phyloP scores from a whole-genome alignment of 1,140 invertebrate species.

The Matsumurasca onukii region DNA sequence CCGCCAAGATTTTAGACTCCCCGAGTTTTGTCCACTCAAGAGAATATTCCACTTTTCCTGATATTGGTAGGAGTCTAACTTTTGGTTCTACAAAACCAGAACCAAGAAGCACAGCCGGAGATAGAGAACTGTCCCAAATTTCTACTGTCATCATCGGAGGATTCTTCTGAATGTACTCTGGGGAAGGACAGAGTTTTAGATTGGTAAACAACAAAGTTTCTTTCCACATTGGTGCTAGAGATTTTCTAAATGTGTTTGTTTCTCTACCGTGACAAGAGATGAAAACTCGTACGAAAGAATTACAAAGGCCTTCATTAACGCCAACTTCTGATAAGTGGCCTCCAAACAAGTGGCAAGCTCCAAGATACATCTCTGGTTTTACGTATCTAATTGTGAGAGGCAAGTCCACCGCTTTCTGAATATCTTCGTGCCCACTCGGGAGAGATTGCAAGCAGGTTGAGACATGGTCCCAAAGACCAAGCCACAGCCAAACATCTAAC shows the following conservation, averaged over 20 bases:
- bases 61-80: too few species aligned
- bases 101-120: not conserved
- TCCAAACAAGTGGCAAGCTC: not conserved
- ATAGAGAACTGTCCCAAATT: not conserved
- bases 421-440: not conserved
- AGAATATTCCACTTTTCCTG: too few species aligned
- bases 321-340: not conserved
- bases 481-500: slow-evolving; percentile 10
- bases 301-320: not conserved
- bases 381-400: not conserved
- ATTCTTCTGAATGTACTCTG: not conserved
- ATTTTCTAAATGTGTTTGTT: slow-evolving; percentile 2
- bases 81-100: not conserved
- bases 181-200: not conserved
- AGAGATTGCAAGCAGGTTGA: not conserved
- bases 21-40: not conserved
- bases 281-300: slow-evolving; percentile 1
- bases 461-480: slow-evolving; percentile 3
- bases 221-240: not conserved
- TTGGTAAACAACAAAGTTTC: not conserved
- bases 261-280: not conserved
- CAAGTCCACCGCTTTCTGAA: not conserved
- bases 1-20: not conserved
- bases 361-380: not conserved
- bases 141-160: not conserved